Base-by-base conservation (phyloP, 1,140 invertebrate species). In the Caenorhabditis latens region DNA sequence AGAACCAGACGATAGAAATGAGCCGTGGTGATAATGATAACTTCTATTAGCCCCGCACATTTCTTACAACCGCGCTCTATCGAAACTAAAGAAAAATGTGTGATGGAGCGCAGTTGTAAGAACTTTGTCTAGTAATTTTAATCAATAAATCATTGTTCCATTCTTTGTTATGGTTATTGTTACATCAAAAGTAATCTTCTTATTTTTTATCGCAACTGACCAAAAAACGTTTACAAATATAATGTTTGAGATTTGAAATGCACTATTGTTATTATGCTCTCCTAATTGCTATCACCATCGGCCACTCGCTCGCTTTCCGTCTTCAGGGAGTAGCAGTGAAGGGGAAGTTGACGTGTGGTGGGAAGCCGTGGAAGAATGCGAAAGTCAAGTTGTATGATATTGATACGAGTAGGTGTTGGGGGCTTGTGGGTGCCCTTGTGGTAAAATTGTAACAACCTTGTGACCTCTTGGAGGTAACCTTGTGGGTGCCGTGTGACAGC, bases 381-480 rank as follows among this genome's bases (percentile, higher is more conserved):
- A 90, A 90, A 67, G 89, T 90, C 16, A 83, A 85, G 43, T 84
- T 88, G 40, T 88, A 87, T 61, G 85, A 90, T 63, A 88, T 90
- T 65, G 87, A 90, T 82, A 90, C 85, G 6, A 86, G 89, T 90
- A 50, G 71, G 57, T 40, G 21, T 32, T 32, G 32, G 32, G 32
- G 32, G 32, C 32, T 32, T 32, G 32, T 32, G 32, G 32, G 32
- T 32, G 32, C 2, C 32, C 32, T 32, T 32, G 32, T 32, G 32
- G 32, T 2, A 2, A 32, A 32, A 32, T 32, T 32, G 32, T 32
- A 32, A 32, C 32, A 32, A 32, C 32, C 32, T 32, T 32, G 32
- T 32, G 32, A 32, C 32, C 32, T 32, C 32, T 32, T 32, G 32
- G 32, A 32, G 32, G 32, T 32, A 32, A 32, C 32, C 32, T 32